Base-by-base conservation (phyloP, 1,140 invertebrate species). In the Lethrus apterus region DNA sequence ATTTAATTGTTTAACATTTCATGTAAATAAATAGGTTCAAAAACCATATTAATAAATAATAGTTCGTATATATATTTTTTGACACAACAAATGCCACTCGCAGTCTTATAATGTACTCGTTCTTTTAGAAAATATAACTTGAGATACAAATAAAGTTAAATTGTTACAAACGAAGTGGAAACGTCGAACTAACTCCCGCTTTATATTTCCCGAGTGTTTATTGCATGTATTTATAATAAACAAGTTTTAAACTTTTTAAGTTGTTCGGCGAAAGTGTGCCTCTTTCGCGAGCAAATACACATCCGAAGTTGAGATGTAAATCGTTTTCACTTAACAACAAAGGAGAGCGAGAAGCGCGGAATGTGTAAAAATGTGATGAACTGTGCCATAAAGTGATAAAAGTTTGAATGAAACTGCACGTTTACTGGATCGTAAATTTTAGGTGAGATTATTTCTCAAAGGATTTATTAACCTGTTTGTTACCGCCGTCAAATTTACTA, bases 381-480 rank as follows among this genome's bases (percentile, higher is more conserved):
- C 40, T 42, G 10, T 29, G 40, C 40, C 29, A 19, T 38, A 42
- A 42, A 42, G 40, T 42, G 21, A 42, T 42, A 42, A 42, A 42
- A 42, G 21, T 42, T 29, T 42, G 40, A 42, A 42, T 42, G 29
- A 42, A 42, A 42, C 21, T 42, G 23, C 11, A 13, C 40, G 21
- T 42, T 42, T 42, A 42, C 40, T 15, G 10, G 19, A 26, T 29
- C 40, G 40, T 42, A 42, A 42, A 24, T 24, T 42, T 29, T 42
- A 24, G 40, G 40, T 29, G 40, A 42, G 40, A 42, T 42, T 42
- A 42, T 42, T 23, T 42, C 31, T 24, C 11, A 38, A 23, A 38
- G 40, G 40, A 42, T 42, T 42, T 42, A 42, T 42, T 42, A 42
- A 42, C 40, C 40, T 42, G 40, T 42, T 42, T 42, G 40, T 42